Base-by-base conservation (phyloP, 2,797 vertebrate genomes). In the Pyrocephalus nanus region DNA sequence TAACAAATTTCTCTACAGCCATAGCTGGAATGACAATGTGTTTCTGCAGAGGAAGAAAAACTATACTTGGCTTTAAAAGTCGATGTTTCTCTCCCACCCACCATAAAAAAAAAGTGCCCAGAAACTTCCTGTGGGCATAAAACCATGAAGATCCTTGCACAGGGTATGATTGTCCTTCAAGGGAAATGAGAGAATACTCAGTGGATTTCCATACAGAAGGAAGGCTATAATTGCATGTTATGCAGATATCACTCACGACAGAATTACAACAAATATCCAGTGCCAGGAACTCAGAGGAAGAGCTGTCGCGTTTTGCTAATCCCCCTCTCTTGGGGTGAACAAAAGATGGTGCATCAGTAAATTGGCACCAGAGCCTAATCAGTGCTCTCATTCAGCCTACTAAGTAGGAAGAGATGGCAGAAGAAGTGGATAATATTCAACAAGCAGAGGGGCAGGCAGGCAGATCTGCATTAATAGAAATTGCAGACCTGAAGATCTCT, bases 321-420 rank as follows among this genome's bases (percentile, higher is more conserved):
- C 91, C 88, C 64, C 62, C 89, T 96, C 95, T 95, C 91, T 70
- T 47, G 64, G 94, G 93, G 86, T 79, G 90, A 95, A 71, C 64
- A 95, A 90, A 96, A 96, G 91, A 93, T 86, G 74, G 88, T 90
- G 93, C 91, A 94, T 90, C 91, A 93, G 88, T 94, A 97, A 92
- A 95, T 92, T 94, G 91, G 91, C 94, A 95, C 86, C 86, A 69
- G 93, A 94, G 88, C 65, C 79, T 93, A 95, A 95, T 95, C 94
- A 90, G 80, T 69, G 75, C 65, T 93, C 80, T 94, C 86, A 76
- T 94, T 87, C 93, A 90, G 93, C 19, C 42, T 86, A 30, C 93
- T 90, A 70, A 94, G 88, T 82, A 93, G 95, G 77, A 95, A 71
- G 86, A 93, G 83, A 91, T 73, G 79, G 91, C 82, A 96, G 88